Conservation (phyloP, 2,888 invertebrate genomes). For the Mesopsocus fuscifrons region DNA sequence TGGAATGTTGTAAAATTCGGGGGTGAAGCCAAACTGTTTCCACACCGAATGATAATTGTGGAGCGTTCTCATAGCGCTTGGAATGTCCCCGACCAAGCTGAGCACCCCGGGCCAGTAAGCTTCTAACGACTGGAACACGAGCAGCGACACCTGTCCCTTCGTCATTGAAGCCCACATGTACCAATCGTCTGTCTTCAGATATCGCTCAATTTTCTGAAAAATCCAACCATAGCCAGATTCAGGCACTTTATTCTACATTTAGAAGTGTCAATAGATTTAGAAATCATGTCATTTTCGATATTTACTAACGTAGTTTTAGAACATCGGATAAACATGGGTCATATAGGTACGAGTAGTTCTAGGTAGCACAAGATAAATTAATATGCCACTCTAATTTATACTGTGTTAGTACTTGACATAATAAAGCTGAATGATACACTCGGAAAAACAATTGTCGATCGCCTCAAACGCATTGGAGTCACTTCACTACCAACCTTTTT, state of each 20-base stretch:
- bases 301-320: too few species aligned
- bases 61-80: constrained; percentile 78
- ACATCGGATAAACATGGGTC: too few species aligned
- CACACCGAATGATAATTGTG: constrained; percentile 94
- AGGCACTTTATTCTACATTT: neutral
- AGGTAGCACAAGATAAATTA: too few species aligned
- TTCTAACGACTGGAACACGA: constrained; percentile 96
- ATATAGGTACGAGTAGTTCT: too few species aligned
- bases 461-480: too few species aligned
- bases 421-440: too few species aligned
- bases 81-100: constrained; percentile 70
- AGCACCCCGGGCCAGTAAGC: constrained; percentile 97
- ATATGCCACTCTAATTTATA: too few species aligned
- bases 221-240: neutral
- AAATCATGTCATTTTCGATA: too few species aligned
- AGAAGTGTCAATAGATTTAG: neutral
- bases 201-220: constrained; percentile 20
- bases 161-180: constrained; percentile 99
- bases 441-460: too few species aligned
- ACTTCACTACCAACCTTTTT: too few species aligned
- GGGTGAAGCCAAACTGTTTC: constrained; percentile 93
- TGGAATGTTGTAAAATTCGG: constrained; percentile 94
- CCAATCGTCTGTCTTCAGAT: constrained; percentile 91
- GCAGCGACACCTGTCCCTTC: constrained; percentile 83
- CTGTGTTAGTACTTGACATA: too few species aligned